Conservation (phyloP, 2,797 vertebrate genomes). For the Cryptoblepharus egeriae region DNA sequence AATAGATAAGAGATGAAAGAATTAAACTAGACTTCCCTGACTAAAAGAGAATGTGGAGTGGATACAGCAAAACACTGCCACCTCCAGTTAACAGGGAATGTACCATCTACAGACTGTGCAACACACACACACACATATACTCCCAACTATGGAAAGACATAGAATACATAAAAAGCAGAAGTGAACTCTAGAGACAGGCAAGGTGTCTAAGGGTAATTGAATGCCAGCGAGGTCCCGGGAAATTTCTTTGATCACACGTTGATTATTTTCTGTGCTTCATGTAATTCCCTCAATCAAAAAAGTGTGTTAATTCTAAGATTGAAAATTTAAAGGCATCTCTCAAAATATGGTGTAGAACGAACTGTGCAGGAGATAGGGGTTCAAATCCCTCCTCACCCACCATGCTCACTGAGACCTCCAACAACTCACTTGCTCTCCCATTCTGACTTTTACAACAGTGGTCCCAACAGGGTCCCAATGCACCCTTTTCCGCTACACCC, state of each 20-base stretch:
- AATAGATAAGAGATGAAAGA: constrained; percentile 63
- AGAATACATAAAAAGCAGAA: constrained; percentile 48
- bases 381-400: neutral
- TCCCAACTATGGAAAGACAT: neutral
- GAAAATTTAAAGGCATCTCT: neutral
- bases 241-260: constrained; percentile 42
- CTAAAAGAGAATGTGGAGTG: constrained; percentile 57
- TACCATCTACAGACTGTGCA: constrained; percentile 27
- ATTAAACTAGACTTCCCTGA: constrained; percentile 55
- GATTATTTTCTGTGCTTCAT: constrained; percentile 24
- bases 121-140: constrained; percentile 19
- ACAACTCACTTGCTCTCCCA: neutral
- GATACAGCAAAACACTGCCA: constrained; percentile 74
- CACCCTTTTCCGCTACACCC: too few species aligned
- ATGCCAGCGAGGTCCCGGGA: constrained; percentile 35
- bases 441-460: neutral
- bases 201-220: constrained; percentile 30
- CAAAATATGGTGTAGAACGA: neutral
- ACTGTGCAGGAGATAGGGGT: neutral
- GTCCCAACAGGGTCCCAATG: too few species aligned
- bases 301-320: constrained; percentile 21
- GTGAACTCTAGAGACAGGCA: constrained; percentile 35
- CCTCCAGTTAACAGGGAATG: constrained; percentile 67
- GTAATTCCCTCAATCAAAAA: constrained; percentile 4
- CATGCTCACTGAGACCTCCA: neutral